Evolutionary conservation across 1,140 invertebrate genomes (phyloP), one percentile per base, ranked within the genome.

Genomic region (Dermatophagoides farinae): DNA sequence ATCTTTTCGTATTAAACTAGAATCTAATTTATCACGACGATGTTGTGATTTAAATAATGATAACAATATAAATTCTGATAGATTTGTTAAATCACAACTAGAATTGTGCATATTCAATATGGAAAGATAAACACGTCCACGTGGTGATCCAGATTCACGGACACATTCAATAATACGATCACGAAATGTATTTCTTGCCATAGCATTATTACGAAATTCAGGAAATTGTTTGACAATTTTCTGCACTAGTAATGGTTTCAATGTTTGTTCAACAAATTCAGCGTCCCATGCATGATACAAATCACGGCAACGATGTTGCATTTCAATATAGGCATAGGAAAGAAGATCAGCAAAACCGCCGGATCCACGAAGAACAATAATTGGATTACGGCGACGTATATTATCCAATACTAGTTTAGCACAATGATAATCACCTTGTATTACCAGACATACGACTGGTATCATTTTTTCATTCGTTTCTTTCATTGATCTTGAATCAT

Each of bases 301-400:
- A 55, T 69, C 65, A 55, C 61, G 60, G 52, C 62, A 64, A 39
- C 41, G 50, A 62, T 72, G 70, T 37, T 68, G 64, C 8, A 71
- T 65, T 67, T 75, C 73, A 23, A 69, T 66, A 61, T 69, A 71
- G 18, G 71, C 70, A 64, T 69, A 74, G 5, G 70, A 67, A 16
- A 75, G 57, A 1, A 75, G 64, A 65, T 74, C 73, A 49, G 73
- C 73, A 9, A 71, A 65, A 9, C 70, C 69, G 8, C 73, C 74
- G 54, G 67, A 70, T 8, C 73, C 73, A 61, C 72, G 71, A 11
- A 75, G 63, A 0, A 75, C 69, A 1, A 75, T 65, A 8, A 75
- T 67, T 20, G 74, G 72, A 62, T 74, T 69, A 59, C 72, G 69
- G 25, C 70, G 68, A 40, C 69, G 71, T 14, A 75, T 65, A 62